Evolutionary conservation across 2,888 invertebrate species (phyloP).

Genomic region (Tineola bisselliella): DNA sequence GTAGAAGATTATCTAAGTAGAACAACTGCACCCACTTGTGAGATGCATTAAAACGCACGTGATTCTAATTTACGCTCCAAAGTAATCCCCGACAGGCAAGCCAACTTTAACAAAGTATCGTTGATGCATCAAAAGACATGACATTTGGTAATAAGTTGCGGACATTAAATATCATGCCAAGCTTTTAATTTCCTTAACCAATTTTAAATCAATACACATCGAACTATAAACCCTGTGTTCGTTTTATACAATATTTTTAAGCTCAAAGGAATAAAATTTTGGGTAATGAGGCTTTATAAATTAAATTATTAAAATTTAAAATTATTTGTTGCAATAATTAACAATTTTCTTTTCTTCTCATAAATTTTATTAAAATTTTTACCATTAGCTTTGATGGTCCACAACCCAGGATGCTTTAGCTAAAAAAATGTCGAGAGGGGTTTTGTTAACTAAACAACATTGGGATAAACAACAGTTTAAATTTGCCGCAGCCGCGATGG

Average conservation of each 20-base stretch:
- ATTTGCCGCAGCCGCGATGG: no score
- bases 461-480: no score
- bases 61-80: constrained; percentile 61
- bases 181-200: constrained; percentile 34
- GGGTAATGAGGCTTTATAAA: no score
- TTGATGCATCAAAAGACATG: constrained; percentile 59
- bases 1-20: constrained; percentile 59
- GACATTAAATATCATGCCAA: constrained; percentile 45
- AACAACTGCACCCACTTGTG: constrained; percentile 51
- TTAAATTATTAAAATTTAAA: no score
- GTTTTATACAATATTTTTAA: neutral
- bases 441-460: no score
- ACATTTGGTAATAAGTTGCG: constrained; percentile 54
- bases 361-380: no score
- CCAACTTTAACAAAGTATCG: constrained; percentile 58
- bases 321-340: no score
- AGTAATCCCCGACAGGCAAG: constrained; percentile 39
- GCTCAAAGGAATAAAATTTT: no score
- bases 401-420: no score
- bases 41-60: constrained; percentile 65
- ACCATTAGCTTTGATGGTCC: no score
- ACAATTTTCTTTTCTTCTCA: no score
- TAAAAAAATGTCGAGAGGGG: no score
- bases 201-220: constrained; percentile 32
- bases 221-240: constrained; percentile 26